A percentile compares a stretch with the other conserved stretches of the same genome.
Conservation (phyloP, 2,888 invertebrate genomes). For the Isotomurus palustris region DNA sequence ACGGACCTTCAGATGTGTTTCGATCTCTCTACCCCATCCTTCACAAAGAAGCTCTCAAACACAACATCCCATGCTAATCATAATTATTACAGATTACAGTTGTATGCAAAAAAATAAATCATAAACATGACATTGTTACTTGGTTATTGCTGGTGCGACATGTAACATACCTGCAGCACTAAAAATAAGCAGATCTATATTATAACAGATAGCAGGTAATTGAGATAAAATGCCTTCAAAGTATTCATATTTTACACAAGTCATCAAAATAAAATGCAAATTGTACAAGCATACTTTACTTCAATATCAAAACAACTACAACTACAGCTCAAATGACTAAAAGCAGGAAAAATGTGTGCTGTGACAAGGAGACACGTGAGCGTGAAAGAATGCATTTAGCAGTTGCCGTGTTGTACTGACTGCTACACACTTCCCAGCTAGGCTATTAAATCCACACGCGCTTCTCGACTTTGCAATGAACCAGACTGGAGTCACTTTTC, state of each 20-base stretch:
- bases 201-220: too few species aligned
- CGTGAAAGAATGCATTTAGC: too few species aligned
- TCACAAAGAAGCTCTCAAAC: neutral
- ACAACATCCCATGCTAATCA: neutral
- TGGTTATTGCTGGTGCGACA: neutral
- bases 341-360: neutral
- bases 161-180: too few species aligned
- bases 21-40: conserved; percentile 4
- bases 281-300: neutral
- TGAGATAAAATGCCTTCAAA: neutral
- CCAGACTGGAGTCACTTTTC: too few species aligned
- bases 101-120: neutral
- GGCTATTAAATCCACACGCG: too few species aligned
- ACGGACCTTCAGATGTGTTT: neutral
- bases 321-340: neutral
- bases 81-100: neutral
- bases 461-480: too few species aligned
- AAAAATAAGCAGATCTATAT: too few species aligned
- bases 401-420: too few species aligned
- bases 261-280: neutral
- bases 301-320: neutral
- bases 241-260: neutral
- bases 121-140: neutral
- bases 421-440: too few species aligned
- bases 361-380: too few species aligned